Conservation (phyloP, 1,140 invertebrate genomes). For the Pseudoatta argentina region DNA sequence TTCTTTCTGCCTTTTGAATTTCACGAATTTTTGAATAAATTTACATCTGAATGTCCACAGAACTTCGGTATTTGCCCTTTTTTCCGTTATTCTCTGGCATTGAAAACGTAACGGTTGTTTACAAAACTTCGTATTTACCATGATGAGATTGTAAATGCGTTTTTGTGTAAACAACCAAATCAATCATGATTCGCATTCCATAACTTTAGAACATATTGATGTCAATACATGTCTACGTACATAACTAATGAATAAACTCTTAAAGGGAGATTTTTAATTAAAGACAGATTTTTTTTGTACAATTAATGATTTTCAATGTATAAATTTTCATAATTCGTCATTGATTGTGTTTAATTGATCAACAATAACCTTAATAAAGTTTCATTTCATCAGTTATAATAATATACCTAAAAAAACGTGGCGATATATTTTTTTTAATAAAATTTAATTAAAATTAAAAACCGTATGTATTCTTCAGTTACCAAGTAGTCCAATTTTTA, state of each 20-base stretch:
- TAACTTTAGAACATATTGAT: neutral
- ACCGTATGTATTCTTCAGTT: neutral
- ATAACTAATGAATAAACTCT: neutral
- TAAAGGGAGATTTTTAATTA: neutral
- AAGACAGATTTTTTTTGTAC: too few relatives aligned
- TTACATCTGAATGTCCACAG: conserved; percentile 14
- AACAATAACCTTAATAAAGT: neutral
- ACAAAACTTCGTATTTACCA: neutral
- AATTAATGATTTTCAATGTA: neutral
- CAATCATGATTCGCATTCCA: neutral
- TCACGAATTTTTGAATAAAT: conserved; percentile 42
- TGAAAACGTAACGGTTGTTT: conserved; percentile 22
- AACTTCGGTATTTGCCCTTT: neutral
- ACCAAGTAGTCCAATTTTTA: neutral
- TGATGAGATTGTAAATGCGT: neutral
- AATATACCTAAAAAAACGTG: neutral
- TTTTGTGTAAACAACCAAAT: neutral
- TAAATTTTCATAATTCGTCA: neutral
- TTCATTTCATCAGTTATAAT: neutral
- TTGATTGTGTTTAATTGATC: too few relatives aligned
- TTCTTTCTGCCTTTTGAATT: conserved; percentile 10
- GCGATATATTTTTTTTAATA: neutral
- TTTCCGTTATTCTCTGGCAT: neutral
- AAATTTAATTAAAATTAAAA: neutral
- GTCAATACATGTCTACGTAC: neutral